Evolutionary conservation across 2,888 invertebrate genomes (phyloP).

Genomic region (Hypena proboscidalis): DNA sequence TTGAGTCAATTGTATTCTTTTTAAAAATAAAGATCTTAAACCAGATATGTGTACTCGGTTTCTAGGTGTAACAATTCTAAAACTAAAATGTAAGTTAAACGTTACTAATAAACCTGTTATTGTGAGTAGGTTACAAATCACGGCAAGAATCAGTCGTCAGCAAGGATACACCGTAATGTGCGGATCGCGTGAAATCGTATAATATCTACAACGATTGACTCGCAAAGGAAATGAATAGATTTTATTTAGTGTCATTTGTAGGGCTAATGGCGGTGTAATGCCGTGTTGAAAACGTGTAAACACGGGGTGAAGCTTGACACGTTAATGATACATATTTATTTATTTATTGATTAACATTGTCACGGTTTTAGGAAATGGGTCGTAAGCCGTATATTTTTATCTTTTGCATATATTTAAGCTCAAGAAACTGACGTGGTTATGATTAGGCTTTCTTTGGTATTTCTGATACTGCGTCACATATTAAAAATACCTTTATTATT

Average conservation of each 20-base stretch:
- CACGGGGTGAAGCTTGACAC: slow-evolving; percentile 57
- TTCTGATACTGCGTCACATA: too few relatives aligned
- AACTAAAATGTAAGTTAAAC: slow-evolving; percentile 12
- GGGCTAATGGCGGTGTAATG: slow-evolving; percentile 80
- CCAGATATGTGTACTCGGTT: too few relatives aligned
- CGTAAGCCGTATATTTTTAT: too few relatives aligned
- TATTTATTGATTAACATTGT: too few relatives aligned
- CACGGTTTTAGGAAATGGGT: too few relatives aligned
- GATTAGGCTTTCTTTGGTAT: too few relatives aligned
- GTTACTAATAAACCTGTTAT: slow-evolving; percentile 33
- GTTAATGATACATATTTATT: slow-evolving; percentile 60
- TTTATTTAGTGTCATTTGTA: slow-evolving; percentile 85
- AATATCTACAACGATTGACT: slow-evolving; percentile 82
- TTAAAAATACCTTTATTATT: too few relatives aligned
- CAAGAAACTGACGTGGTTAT: too few relatives aligned
- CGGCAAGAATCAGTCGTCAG: slow-evolving; percentile 45
- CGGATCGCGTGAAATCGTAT: slow-evolving; percentile 81
- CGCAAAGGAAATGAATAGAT: slow-evolving; percentile 84
- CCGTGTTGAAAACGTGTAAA: slow-evolving; percentile 63
- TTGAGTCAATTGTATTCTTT: too few relatives aligned
- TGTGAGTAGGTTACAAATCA: slow-evolving; percentile 47
- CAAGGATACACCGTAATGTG: slow-evolving; percentile 66
- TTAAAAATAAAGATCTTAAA: too few relatives aligned
- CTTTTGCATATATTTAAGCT: too few relatives aligned
- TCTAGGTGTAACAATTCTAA: not conserved